Evolutionary conservation across 1,140 invertebrate species (phyloP).

Genomic region (Phymorhynchus buccinoides): DNA sequence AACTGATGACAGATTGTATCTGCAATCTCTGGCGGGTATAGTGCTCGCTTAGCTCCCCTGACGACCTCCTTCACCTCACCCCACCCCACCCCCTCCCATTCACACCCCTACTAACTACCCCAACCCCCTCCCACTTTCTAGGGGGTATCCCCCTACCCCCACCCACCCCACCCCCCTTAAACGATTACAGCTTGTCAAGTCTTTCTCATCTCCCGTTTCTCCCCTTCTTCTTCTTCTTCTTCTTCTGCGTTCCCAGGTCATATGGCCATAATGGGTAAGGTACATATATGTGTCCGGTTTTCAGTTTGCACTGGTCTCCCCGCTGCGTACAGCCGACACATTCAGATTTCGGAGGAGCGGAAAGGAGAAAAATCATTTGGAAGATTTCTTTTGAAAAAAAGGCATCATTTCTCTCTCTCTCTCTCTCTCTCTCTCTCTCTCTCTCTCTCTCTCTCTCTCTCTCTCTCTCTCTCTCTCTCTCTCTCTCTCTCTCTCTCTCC

Average conservation of each 20-base stretch:
- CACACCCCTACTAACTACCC: too few species aligned
- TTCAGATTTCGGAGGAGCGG: too few species aligned
- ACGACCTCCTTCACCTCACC: too few species aligned
- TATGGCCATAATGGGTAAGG: too few species aligned
- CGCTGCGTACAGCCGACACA: too few species aligned
- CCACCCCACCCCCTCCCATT: too few species aligned
- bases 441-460: neutral
- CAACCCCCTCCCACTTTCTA: neutral
- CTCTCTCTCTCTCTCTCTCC: conserved; percentile 24
- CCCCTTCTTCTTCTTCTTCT: neutral
- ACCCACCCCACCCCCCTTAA: too few species aligned
- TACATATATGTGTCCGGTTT: too few species aligned
- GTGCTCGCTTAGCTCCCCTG: too few species aligned
- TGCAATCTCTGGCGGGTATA: neutral
- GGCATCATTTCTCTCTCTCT: neutral
- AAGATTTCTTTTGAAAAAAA: too few species aligned
- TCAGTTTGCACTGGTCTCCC: neutral
- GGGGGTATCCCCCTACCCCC: neutral
- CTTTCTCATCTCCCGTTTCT: neutral
- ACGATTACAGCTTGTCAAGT: neutral
- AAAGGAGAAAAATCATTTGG: too few species aligned
- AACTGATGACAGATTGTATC: conserved; percentile 7
- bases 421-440: neutral
- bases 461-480: neutral
- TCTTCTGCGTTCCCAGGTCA: neutral